Base-by-base conservation (phyloP, 1,140 invertebrate genomes). In the Neotoxoptera formosana region DNA sequence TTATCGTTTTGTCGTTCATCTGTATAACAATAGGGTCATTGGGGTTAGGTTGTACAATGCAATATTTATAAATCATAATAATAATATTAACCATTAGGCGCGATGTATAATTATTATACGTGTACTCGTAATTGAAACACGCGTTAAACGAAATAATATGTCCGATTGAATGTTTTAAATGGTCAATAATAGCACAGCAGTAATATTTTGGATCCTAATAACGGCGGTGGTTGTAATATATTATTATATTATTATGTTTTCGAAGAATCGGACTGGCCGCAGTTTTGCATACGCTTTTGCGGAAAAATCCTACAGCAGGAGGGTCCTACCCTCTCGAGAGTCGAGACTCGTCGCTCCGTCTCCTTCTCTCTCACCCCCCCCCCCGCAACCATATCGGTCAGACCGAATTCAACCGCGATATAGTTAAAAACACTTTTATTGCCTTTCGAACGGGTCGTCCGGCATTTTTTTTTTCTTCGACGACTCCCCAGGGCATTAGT, bases 351-450 rank as follows among this genome's bases (percentile, higher is more conserved):
- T 86, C 25, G 45, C 23, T 9, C 84, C 41, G 45, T n/a, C 41
- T 84, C 83, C 25, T 14, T 30, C 45, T 6, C 84, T 86, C 84
- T 86, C 36, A 11, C 23, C 81, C 34, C 14, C 23, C 11, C 20
- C 30, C 45, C 3, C 20, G 6, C 84, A 14, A 3, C 41, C 41
- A 1, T 1, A 25, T 7, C 23, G 36, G 21, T 9, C 9, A 6
- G 23, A 30, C 45, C 60, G 14, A 9, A 90, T 51, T 34, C 56
- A 4, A 91, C 90, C 45, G n/a, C 90, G 25, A 30, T 45, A 91
- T 23, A 91, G 60, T 91, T 81, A 81, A 91, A 91, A 84, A 91
- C 45, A 81, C 45, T 83, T 91, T 91, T 91, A 91, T 91, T 91
- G 67, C 90, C 41, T 25, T 76, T 47, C 90, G 48, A 81, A 45